Evolutionary conservation across 1,140 invertebrate genomes (phyloP), one percentile per base, ranked within the genome.

Genomic region (Drosophila prosaltans): DNA sequence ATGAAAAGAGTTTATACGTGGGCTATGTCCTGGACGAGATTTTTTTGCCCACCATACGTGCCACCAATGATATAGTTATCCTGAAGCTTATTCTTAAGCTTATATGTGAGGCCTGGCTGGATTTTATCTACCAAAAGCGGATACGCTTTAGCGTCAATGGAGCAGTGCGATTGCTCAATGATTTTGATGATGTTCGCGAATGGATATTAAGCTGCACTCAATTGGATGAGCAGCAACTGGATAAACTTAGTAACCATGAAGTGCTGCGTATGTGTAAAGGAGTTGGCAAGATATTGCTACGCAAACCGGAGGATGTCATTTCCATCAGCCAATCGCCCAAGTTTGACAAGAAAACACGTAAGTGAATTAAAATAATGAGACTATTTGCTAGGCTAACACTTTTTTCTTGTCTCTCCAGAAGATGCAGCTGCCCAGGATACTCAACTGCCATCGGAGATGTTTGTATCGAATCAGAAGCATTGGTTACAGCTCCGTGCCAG

Each of bases 381-480:
- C 7, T 7, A 10, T 8, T 8, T 9, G 3, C 16, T 43, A 16
- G 7, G 1, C 3, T 61, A 8, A 61, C n/a, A 5, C 3, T 30
- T n/a, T 21, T 8, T 21, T 11, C 8, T 21, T 48, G 7, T 51
- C 39, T 28, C 70, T 21, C 1, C 55, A 92, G 80, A 74, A 54
- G 90, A 89, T 28, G 65, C 76, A 55, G 89, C 85, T 41, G 83
- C 78, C 2, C 89, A 92, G 65, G 92, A 92, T 58, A 93, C 94
- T 36, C 90, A 94, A 74, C 94, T 97, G 94, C 97, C 96, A 0
- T 95, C 96, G 0, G 96, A 97, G 92, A 97, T 97, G 97, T 97
- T 97, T 81, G 96, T 97, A 1, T 96, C 97, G 0, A 97, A 97
- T 92, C 96, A 97, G 92, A 95, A 97, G 91, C 95, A 97, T 78